These are phyloP conservation scores for Diogma glabrata DNA, from an alignment of 2,888 invertebrate species.

Conservation along the genomic window DNA sequence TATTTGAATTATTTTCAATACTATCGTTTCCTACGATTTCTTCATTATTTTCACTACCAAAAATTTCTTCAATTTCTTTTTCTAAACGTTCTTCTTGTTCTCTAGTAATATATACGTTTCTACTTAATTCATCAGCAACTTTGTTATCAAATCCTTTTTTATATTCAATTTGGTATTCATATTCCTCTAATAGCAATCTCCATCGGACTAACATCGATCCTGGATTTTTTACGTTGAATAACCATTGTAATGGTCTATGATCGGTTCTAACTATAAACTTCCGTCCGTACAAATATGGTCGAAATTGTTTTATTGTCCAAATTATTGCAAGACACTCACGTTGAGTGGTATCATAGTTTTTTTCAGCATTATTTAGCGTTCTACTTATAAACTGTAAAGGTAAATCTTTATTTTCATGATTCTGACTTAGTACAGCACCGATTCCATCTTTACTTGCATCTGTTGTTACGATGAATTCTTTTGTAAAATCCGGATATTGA, in stretches of 20 bases:
- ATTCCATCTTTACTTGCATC: neutral
- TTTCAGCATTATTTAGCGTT: neutral
- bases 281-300: neutral
- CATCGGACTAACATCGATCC: neutral
- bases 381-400: neutral
- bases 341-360: neutral
- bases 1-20: no score
- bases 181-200: neutral
- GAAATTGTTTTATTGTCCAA: neutral
- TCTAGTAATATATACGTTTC: constrained; percentile 6
- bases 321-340: neutral
- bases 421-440: neutral
- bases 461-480: neutral
- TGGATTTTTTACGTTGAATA: neutral
- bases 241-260: neutral
- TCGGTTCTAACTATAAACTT: neutral
- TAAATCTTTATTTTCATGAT: neutral
- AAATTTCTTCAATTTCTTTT: neutral
- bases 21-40: no score
- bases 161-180: constrained; percentile 18
- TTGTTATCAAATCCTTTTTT: constrained; percentile 19
- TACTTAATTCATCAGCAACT: constrained; percentile 17
- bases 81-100: neutral
- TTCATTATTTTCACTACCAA: neutral
- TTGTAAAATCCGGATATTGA: neutral